Base-by-base conservation (phyloP, 1,140 invertebrate species). In the Plutomurus gul region DNA sequence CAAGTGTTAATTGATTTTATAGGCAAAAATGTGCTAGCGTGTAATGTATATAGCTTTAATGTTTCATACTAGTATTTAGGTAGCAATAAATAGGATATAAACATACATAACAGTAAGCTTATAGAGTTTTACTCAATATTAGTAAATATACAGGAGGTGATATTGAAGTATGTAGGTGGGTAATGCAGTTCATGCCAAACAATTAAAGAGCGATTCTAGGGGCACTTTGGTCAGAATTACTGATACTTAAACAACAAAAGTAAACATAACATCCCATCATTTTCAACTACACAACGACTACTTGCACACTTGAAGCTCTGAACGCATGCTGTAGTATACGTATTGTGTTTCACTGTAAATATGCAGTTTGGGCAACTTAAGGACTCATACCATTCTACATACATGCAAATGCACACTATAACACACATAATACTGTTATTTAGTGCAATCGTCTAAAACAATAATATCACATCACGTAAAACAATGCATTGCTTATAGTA, bases 241-340 rank as follows among this genome's bases (percentile, higher is more conserved):
- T 65, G 56, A 65, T 30, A 65, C 56, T 65, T 65, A 65, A 65
- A 65, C 56, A 65, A 65, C 56, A 65, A 65, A 65, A 25, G 56
- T 65, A 65, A 65, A 65, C 56, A 65, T 65, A 65, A 65, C 56
- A 65, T 65, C 56, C 56, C 56, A 65, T 65, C 56, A 65, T 65
- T 51, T 65, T 65, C 16, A 65, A 65, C 56, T 65, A 27, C 22
- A 13, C 11, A 4, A 33, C 30, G 25, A 43, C 10, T 43, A 13
- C 39, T 10, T 13, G 39, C 11, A 43, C 39, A 43, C 10, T n/a
- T 43, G 11, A 10, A 13, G n/a, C 39, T 13, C 11, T 43, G 11
- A 43, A 10, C n/a, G n/a, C 39, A 13, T 13, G 39, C 39, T n/a
- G n/a, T 43, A 43, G 39, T n/a, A 13, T n/a, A n/a, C n/a, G n/a